Percentiles rank a stretch among this genome's conserved stretches.
phyloP scores from a whole-genome alignment of 1,140 invertebrate genomes.

The Diprion similis region DNA sequence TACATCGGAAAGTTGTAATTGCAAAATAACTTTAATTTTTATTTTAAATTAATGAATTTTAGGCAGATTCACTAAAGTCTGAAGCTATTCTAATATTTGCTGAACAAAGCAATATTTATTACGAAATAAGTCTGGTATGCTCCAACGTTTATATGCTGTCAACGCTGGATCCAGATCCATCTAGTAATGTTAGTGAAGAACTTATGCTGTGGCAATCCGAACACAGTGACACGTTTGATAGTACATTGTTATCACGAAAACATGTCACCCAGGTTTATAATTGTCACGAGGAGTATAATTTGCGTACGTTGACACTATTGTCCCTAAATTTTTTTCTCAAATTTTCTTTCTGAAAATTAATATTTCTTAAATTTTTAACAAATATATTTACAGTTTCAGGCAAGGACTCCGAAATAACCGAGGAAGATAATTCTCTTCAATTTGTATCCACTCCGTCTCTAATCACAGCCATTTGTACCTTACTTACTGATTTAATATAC shows the following conservation, averaged over 20 bases:
- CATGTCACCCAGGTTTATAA: constrained; percentile 48
- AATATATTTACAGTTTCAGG: constrained; percentile 35
- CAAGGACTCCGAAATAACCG: constrained; percentile 36
- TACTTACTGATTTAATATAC: constrained; percentile 59
- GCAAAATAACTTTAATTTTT: constrained; percentile 12
- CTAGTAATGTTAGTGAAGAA: constrained; percentile 27
- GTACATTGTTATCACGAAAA: constrained; percentile 38
- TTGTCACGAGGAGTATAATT: constrained; percentile 43
- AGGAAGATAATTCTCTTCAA: constrained; percentile 36
- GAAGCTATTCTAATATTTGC: constrained; percentile 45
- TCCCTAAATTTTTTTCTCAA: neutral
- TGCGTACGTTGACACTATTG: constrained; percentile 34
- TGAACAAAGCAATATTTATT: constrained; percentile 48
- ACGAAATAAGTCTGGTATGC: constrained; percentile 49
- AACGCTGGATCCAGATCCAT: constrained; percentile 40
- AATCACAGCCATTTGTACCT: constrained; percentile 52
- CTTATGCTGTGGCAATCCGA: constrained; percentile 26
- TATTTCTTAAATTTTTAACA: neutral
- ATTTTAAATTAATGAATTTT: constrained; percentile 16
- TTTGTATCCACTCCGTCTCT: constrained; percentile 58
- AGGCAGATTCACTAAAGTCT: constrained; percentile 47
- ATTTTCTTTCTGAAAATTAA: constrained; percentile 1
- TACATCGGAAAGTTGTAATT: too few species aligned
- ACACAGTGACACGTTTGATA: constrained; percentile 30
- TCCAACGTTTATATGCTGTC: constrained; percentile 44